Conservation (phyloP, 2,113 vertebrate species). For the Alaudala cheleensis region DNA sequence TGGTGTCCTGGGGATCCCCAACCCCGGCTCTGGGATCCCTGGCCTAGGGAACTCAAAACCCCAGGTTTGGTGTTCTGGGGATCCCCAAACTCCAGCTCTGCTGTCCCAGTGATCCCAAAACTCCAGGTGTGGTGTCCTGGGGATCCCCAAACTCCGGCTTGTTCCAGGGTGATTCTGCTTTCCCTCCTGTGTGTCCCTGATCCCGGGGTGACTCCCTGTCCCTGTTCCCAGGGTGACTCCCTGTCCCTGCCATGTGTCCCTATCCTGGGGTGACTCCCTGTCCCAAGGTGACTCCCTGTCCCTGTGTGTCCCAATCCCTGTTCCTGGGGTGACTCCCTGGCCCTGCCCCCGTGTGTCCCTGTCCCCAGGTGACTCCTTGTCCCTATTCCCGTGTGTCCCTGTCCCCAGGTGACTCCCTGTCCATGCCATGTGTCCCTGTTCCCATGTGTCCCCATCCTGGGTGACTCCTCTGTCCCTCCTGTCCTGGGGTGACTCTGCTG, state of each 20-base stretch:
- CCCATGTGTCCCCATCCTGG: neutral
- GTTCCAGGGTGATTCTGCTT: neutral
- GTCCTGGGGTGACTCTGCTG: neutral
- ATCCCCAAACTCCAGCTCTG: rapidly evolving
- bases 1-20: rapidly evolving
- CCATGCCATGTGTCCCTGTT: neutral
- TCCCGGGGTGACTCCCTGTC: neutral
- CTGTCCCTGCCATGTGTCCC: neutral
- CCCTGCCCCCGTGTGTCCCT: too few species aligned
- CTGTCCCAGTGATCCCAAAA: too few species aligned
- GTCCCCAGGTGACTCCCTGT: too few species aligned
- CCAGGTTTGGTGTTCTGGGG: too few species aligned
- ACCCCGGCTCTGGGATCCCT: neutral
- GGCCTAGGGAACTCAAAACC: neutral
- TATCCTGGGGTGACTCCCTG: neutral
- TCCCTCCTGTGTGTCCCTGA: neutral
- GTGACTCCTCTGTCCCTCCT: neutral
- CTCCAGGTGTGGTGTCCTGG: neutral
- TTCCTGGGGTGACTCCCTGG: too few species aligned
- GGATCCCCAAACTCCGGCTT: too few species aligned
- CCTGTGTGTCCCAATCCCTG: too few species aligned
- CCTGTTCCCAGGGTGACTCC: neutral
- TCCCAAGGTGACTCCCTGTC: too few species aligned
- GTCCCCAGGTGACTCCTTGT: too few species aligned
- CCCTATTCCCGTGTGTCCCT: too few species aligned